A percentile compares a stretch with the other conserved stretches of the same genome.
phyloP scores from a whole-genome alignment of 2,113 vertebrate species.

The Xiphophorus maculatus region DNA sequence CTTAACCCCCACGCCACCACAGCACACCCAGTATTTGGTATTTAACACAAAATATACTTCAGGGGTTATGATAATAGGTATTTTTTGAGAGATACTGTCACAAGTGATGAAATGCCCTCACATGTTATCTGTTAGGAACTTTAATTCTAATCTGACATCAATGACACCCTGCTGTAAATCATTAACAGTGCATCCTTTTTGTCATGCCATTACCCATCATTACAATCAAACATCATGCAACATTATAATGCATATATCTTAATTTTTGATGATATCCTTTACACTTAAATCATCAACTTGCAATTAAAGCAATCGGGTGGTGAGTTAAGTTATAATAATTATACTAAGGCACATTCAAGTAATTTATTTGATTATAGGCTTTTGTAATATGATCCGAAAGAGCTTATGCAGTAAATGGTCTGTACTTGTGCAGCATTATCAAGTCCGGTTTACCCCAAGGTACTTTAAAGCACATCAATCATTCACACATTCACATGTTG shows the following conservation, averaged over 20 bases:
- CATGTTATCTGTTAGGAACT: no score
- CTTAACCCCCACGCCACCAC: no score
- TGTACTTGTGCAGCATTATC: no score
- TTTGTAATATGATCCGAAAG: background rate
- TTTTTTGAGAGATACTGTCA: no score
- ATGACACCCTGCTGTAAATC: background rate
- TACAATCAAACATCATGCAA: background rate
- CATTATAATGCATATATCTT: background rate
- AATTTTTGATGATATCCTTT: background rate
- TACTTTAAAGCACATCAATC: no score
- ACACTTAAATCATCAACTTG: background rate
- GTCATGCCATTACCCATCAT: background rate
- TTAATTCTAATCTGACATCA: background rate
- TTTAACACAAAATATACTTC: no score
- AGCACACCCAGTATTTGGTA: no score
- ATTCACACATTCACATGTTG: no score
- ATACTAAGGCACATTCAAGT: background rate
- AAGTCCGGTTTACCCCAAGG: no score
- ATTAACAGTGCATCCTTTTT: background rate
- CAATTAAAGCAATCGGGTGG: background rate
- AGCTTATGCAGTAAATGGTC: background rate
- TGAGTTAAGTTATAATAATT: background rate
- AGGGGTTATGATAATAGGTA: no score
- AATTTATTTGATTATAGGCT: background rate
- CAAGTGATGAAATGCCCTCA: no score